A percentile compares a stretch with the other conserved stretches of the same genome.
Evolutionary conservation across 2,888 invertebrate species (phyloP).

Genomic region (Chrysina gloriosa): DNA sequence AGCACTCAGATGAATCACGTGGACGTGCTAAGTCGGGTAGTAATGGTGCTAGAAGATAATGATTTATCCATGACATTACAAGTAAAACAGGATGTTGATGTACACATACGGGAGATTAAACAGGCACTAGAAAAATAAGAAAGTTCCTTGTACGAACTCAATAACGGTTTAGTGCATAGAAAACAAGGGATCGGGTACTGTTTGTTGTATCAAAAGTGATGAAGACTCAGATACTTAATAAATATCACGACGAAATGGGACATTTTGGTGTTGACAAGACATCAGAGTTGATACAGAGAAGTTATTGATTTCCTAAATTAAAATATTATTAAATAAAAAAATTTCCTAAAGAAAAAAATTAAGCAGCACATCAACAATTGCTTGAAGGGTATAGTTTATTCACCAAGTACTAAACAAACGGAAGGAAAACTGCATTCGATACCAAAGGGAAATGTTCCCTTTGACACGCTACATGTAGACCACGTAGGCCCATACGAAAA

Average conservation of each 20-base stretch:
- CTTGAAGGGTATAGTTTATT: neutral
- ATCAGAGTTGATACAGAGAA: neutral
- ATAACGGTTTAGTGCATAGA: no score
- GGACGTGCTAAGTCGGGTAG: conserved; percentile 29
- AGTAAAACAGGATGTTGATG: neutral
- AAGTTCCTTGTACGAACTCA: no score
- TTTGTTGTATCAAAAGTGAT: neutral
- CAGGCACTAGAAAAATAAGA: no score
- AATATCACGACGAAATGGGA: neutral
- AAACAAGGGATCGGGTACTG: neutral
- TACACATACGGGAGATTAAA: no score
- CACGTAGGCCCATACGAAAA: neutral
- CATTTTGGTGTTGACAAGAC: no score
- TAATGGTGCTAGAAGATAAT: neutral
- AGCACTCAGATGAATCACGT: conserved; percentile 24
- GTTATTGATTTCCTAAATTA: neutral
- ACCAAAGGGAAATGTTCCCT: neutral
- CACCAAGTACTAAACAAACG: neutral
- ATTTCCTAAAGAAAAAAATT: no score
- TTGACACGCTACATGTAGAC: neutral
- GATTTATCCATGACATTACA: neutral
- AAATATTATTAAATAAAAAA: no score
- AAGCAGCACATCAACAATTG: neutral
- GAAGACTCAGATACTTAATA: neutral
- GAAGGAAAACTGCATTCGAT: neutral